phyloP scores from a whole-genome alignment of 2,113 vertebrate genomes.

The Boulengeromyrus knoepffleri region DNA sequence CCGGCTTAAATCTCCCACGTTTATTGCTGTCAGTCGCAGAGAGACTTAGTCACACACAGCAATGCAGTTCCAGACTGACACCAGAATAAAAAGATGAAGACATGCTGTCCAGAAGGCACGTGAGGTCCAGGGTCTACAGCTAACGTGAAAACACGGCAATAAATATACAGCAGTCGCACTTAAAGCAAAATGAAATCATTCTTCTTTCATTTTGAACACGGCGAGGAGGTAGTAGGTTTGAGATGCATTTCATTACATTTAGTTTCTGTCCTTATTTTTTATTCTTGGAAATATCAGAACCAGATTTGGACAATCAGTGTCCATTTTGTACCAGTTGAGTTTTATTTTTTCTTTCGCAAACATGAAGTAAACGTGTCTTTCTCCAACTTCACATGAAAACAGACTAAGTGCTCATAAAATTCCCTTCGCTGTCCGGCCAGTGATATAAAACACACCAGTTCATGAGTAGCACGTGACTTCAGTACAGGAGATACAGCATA shows the following conservation, averaged over 20 bases:
- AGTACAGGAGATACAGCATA: not conserved
- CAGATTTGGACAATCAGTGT: not conserved
- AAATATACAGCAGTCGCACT: not conserved
- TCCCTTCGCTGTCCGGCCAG: constrained; percentile 26
- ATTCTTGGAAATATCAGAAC: not conserved
- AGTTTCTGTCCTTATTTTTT: not conserved
- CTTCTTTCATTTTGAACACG: not conserved
- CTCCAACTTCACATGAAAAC: not conserved
- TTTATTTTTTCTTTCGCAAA: not conserved
- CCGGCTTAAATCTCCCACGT: not conserved
- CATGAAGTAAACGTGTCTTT: not conserved
- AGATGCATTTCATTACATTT: not conserved
- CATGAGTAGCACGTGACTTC: not conserved
- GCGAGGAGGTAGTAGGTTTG: constrained; percentile 1
- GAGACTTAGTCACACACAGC: not conserved
- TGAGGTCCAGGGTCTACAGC: not conserved
- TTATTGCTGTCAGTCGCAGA: not conserved
- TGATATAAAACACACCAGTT: constrained; percentile 21
- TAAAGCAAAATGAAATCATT: not conserved
- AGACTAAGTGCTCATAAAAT: constrained; percentile 46
- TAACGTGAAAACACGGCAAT: not conserved
- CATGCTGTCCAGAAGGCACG: not conserved
- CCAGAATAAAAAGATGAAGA: not conserved
- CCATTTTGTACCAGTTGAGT: not conserved
- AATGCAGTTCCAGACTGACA: not conserved